Conservation (phyloP, 1,140 invertebrate species). For the Eulimnadia texana region DNA sequence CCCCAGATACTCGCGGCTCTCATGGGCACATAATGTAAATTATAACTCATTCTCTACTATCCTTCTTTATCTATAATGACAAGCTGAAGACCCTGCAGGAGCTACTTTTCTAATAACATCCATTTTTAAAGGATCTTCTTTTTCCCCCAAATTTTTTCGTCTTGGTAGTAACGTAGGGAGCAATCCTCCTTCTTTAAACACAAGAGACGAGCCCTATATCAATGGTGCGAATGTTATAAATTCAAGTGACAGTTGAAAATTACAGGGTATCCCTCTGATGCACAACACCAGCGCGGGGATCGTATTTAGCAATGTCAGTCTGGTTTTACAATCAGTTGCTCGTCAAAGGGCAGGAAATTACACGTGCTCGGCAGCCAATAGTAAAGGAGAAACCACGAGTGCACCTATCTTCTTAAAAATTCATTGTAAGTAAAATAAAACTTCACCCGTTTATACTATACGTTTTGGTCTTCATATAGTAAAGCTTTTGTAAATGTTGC, state of each 20-base stretch:
- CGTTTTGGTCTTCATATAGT: too few species aligned
- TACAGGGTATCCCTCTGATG: conserved; percentile 8
- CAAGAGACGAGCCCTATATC: too few species aligned
- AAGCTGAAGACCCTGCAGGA: too few species aligned
- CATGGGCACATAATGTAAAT: conserved; percentile 64
- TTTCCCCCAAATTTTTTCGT: too few species aligned
- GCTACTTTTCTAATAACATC: too few species aligned
- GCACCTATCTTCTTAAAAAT: conserved; percentile 57
- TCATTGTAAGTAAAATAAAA: conserved; percentile 53
- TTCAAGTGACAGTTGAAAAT: not conserved
- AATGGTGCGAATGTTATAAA: not conserved
- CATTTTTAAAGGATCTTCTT: too few species aligned
- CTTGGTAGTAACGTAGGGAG: too few species aligned
- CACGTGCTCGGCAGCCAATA: conserved; percentile 25
- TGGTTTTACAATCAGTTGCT: conserved; percentile 24
- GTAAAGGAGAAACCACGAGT: conserved; percentile 18
- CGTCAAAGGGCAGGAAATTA: conserved; percentile 21
- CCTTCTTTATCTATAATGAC: not conserved
- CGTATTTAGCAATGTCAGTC: conserved; percentile 26
- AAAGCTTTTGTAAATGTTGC: too few species aligned
- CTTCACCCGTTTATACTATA: too few species aligned
- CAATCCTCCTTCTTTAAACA: too few species aligned
- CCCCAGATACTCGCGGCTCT: conserved; percentile 64
- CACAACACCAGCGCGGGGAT: conserved; percentile 23
- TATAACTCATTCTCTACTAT: not conserved